Conservation (phyloP, 2,888 invertebrate genomes). For the Pterostichus niger region DNA sequence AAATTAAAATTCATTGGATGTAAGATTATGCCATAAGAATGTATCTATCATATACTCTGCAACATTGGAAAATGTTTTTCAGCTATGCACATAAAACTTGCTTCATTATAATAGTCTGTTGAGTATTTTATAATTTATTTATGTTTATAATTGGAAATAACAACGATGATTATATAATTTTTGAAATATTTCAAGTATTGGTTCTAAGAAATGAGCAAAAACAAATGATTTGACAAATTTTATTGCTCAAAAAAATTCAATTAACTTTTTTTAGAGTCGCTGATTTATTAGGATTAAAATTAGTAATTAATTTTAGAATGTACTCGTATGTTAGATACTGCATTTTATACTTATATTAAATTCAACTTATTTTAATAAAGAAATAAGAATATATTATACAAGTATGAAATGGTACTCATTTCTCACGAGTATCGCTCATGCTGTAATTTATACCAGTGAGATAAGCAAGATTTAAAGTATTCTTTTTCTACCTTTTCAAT, state of each 20-base stretch:
- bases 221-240: constrained; percentile 19
- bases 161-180: neutral
- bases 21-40: constrained; percentile 9
- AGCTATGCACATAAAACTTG: constrained; percentile 15
- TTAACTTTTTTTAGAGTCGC: constrained; percentile 7
- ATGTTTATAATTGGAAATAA: constrained; percentile 26
- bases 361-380: too few species aligned
- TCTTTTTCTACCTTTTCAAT: too few species aligned
- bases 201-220: constrained; percentile 23
- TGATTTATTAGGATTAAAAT: neutral
- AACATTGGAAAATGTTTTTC: neutral
- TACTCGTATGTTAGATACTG: neutral
- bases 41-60: neutral
- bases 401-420: too few species aligned
- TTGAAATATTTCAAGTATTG: constrained; percentile 22
- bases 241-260: constrained; percentile 46
- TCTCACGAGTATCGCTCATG: too few species aligned
- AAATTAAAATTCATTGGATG: neutral
- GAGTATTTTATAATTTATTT: neutral
- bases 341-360: too few species aligned
- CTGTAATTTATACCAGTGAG: too few species aligned
- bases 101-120: too few species aligned
- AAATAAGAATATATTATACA: too few species aligned
- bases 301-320: neutral
- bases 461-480: too few species aligned